These are phyloP conservation scores for honey bee (Apis mellifera) DNA, from an alignment of 1,140 invertebrate genomes.

Conservation along the genomic window DNA sequence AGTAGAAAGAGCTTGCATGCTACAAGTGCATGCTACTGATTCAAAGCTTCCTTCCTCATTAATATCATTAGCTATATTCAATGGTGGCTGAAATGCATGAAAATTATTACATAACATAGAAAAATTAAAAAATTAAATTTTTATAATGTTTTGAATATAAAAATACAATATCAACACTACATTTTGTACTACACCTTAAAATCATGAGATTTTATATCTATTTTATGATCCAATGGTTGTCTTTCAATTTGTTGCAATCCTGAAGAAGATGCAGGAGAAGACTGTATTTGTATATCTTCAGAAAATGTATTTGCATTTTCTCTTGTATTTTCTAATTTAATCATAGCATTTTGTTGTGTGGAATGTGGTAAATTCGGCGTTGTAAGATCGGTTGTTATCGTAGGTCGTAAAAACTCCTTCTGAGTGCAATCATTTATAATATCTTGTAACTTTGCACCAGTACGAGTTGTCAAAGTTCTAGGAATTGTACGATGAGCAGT, in stretches of 20 bases:
- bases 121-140: neutral
- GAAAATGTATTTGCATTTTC: conserved; percentile 47
- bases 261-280: conserved; percentile 37
- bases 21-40: conserved; percentile 79
- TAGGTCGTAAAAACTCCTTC: conserved; percentile 55
- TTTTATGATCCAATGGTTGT: conserved; percentile 1
- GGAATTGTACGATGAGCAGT: conserved; percentile 81
- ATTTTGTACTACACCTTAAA: conserved; percentile 56
- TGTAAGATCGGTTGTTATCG: conserved; percentile 58
- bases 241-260: conserved; percentile 39
- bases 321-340: conserved; percentile 58
- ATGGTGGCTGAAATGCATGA: conserved; percentile 68
- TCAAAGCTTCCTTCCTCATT: conserved; percentile 80
- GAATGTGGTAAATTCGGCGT: conserved; percentile 59
- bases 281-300: conserved; percentile 47
- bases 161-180: neutral
- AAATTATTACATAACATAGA: neutral
- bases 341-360: conserved; percentile 52
- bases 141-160: neutral
- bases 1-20: conserved; percentile 77
- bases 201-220: conserved; percentile 35
- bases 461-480: conserved; percentile 67
- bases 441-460: conserved; percentile 42
- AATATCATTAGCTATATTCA: conserved; percentile 74
- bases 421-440: conserved; percentile 46